phyloP scores from a whole-genome alignment of 53 echinoderm and acorn worm species.

The Hippasteria phrygiana region DNA sequence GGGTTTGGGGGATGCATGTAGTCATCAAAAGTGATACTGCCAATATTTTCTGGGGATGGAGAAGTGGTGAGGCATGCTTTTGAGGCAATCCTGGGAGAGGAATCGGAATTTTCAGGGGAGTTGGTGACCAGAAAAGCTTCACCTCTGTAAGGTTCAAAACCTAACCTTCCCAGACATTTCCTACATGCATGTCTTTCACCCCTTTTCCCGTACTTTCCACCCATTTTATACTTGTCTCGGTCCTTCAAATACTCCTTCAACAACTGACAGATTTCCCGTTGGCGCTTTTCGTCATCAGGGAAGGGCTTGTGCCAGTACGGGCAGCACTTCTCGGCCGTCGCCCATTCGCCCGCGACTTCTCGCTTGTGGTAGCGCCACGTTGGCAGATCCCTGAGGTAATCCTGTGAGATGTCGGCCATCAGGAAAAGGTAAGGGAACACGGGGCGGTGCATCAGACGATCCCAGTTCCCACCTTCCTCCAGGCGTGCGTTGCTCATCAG shows the following conservation, averaged over 20 bases:
- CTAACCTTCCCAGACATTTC: constrained; percentile 23
- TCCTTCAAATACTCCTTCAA: constrained; percentile 32
- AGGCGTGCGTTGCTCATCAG: constrained; percentile 54
- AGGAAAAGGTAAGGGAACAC: constrained; percentile 88
- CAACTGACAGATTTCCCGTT: constrained; percentile 34
- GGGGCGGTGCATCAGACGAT: constrained; percentile 70
- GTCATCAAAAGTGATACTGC: not conserved
- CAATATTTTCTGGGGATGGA: constrained; percentile 24
- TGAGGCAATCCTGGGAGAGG: not conserved
- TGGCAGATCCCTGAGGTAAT: constrained; percentile 85
- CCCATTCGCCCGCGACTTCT: not conserved
- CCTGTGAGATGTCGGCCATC: constrained; percentile 66
- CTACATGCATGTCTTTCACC: constrained; percentile 11
- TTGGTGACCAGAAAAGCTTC: constrained; percentile 31
- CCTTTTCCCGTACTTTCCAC: constrained; percentile 19
- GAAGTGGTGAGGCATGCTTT: not conserved
- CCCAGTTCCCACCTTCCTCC: constrained; percentile 76
- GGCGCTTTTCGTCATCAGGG: constrained; percentile 12
- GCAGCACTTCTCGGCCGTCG: not conserved
- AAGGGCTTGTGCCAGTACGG: constrained; percentile 10
- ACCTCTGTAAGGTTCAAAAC: not conserved
- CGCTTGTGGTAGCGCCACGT: constrained; percentile 70
- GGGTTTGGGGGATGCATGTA: not conserved
- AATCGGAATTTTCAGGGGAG: not conserved
- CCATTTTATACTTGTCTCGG: constrained; percentile 42